Percentiles rank a stretch among this genome's conserved stretches.
These are phyloP conservation scores for Cerastis rubricosa DNA, from an alignment of 2,888 invertebrate species.

Conservation along the genomic window DNA sequence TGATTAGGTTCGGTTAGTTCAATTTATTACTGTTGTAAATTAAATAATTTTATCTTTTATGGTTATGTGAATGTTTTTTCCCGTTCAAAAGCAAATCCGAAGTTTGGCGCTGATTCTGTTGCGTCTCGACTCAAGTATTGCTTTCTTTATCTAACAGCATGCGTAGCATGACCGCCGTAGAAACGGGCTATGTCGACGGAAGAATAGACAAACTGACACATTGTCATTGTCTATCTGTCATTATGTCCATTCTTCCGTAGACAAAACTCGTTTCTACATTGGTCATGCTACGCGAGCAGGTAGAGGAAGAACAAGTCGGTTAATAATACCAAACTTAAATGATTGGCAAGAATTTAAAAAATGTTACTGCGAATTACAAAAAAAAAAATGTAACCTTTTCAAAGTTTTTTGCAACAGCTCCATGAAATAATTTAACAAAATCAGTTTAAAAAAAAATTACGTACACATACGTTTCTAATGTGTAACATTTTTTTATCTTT, in stretches of 20 bases:
- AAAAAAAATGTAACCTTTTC: neutral
- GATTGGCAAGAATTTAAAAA: no score
- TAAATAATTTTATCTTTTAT: neutral
- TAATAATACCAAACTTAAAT: no score
- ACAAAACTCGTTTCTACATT: no score
- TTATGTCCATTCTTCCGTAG: no score
- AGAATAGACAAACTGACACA: no score
- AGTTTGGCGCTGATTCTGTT: constrained; percentile 16
- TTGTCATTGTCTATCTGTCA: no score
- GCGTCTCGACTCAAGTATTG: neutral
- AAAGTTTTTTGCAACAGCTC: neutral
- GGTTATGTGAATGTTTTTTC: constrained; percentile 16
- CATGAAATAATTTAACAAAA: neutral
- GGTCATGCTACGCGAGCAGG: no score
- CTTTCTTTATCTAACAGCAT: neutral
- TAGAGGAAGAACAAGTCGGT: neutral
- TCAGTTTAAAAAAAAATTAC: neutral
- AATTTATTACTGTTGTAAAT: constrained; percentile 16
- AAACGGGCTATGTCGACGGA: no score
- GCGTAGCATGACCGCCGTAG: no score
- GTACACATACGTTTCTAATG: neutral
- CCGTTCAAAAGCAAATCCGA: neutral
- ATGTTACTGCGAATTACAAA: neutral
- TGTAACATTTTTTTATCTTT: neutral
- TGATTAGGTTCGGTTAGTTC: neutral